Conservation (phyloP, 2,888 invertebrate species). For the Allolobophora icterica region DNA sequence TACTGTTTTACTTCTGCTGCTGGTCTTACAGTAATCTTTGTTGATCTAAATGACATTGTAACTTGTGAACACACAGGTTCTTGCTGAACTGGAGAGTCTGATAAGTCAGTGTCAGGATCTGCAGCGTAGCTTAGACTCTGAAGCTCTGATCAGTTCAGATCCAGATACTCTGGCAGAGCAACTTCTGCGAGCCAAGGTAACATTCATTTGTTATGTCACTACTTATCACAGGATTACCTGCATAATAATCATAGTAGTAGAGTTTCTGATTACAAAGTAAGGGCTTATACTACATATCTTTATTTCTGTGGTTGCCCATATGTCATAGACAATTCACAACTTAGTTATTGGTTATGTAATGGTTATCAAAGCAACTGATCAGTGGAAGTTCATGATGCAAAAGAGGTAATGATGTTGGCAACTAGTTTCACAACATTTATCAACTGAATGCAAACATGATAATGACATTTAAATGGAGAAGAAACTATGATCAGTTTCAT, state of each 20-base stretch:
- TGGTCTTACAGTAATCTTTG: neutral
- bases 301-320: neutral
- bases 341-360: no score
- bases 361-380: no score
- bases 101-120: slow-evolving; percentile 95
- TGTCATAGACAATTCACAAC: neutral
- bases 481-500: no score
- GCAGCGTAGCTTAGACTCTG: slow-evolving; percentile 81
- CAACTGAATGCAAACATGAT: no score
- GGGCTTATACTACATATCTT: neutral
- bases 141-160: slow-evolving; percentile 87
- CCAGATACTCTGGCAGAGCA: slow-evolving; percentile 74
- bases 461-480: no score
- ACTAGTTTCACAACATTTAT: no score
- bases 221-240: neutral
- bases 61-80: slow-evolving; percentile 72
- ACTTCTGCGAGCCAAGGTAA: slow-evolving; percentile 25
- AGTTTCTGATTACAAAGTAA: neutral
- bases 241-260: neutral
- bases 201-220: neutral
- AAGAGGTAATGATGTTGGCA: no score
- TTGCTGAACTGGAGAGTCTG: slow-evolving; percentile 91
- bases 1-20: neutral
- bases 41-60: neutral
- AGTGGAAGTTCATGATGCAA: no score